phyloP scores from a whole-genome alignment of 2,113 vertebrate species.

The Clarias magur region DNA sequence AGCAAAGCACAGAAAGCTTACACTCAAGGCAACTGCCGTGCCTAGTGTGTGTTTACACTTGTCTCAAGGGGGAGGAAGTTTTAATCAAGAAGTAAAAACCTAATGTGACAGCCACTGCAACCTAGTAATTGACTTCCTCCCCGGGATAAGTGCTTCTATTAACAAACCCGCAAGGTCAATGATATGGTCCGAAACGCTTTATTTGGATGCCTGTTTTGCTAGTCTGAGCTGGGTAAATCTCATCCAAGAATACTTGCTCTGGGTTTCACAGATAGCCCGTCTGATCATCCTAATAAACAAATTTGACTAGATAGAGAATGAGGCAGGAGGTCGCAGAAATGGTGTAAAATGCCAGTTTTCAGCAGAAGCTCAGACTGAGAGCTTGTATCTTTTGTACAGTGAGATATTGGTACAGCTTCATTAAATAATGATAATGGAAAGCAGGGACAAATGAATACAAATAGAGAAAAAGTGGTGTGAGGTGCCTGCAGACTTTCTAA shows the following conservation, averaged over 20 bases:
- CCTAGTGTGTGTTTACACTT: slow-evolving; percentile 23
- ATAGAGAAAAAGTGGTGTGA: neutral
- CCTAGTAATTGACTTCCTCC: slow-evolving; percentile 60
- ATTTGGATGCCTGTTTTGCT: slow-evolving; percentile 16
- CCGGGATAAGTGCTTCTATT: slow-evolving; percentile 63
- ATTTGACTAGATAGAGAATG: slow-evolving; percentile 18
- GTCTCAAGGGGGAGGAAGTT: neutral
- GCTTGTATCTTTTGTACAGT: neutral
- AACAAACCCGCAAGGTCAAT: slow-evolving; percentile 64
- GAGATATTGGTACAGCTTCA: too few relatives aligned
- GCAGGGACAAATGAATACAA: slow-evolving; percentile 17
- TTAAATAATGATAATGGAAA: neutral
- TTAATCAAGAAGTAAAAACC: slow-evolving; percentile 64
- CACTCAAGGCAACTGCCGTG: slow-evolving; percentile 4
- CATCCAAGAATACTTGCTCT: neutral
- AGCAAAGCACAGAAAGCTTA: neutral
- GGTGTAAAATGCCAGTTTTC: slow-evolving; percentile 6
- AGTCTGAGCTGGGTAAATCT: neutral
- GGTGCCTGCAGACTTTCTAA: neutral
- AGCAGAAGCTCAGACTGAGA: neutral
- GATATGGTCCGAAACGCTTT: slow-evolving; percentile 54
- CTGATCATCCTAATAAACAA: slow-evolving; percentile 2
- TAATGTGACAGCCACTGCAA: slow-evolving; percentile 64
- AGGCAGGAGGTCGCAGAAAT: neutral
- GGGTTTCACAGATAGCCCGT: slow-evolving; percentile 1